phyloP scores from a whole-genome alignment of 2,113 vertebrate species.

The Chlamydotis undulata region DNA sequence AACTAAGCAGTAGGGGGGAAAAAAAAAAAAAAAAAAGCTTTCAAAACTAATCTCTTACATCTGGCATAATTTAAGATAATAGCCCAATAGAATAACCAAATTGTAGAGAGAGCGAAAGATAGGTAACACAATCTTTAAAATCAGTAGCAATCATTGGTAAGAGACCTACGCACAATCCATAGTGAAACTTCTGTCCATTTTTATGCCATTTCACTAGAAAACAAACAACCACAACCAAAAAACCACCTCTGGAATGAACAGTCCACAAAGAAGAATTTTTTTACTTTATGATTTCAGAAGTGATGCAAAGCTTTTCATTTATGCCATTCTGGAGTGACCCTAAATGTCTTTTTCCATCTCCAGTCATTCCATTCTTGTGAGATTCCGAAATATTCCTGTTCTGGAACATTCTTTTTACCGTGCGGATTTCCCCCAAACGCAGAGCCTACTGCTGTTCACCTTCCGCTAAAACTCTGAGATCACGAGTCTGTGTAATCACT shows the following conservation, averaged over 20 bases:
- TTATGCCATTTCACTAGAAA: neutral
- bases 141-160: neutral
- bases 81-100: neutral
- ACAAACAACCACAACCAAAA: neutral
- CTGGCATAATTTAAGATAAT: neutral
- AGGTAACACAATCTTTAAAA: neutral
- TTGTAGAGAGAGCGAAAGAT: neutral
- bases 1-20: too few relatives aligned
- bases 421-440: neutral
- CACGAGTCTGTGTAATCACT: neutral
- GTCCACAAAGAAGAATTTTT: neutral
- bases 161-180: neutral
- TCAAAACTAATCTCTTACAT: neutral
- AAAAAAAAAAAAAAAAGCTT: neutral
- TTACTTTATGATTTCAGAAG: neutral
- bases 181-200: neutral
- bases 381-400: neutral
- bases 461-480: neutral
- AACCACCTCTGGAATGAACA: neutral
- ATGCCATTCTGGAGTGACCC: neutral
- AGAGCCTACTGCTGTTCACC: neutral
- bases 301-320: neutral
- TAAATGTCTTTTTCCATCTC: neutral
- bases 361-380: neutral
- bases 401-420: neutral